Evolutionary conservation across 2,888 invertebrate genomes (phyloP).

Genomic region (Tridacna gigas): DNA sequence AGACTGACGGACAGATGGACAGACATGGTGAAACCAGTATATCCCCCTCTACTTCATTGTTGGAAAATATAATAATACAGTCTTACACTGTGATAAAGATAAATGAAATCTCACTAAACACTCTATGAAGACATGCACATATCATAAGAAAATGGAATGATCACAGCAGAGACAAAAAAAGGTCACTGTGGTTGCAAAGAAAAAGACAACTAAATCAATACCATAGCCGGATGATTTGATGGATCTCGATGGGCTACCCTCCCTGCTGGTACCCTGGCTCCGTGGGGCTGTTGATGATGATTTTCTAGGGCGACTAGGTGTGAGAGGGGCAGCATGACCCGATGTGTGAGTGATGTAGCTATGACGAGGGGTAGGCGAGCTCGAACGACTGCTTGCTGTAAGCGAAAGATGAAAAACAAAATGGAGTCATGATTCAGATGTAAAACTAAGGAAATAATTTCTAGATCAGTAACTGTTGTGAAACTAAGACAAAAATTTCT

Average conservation of each 20-base stretch:
- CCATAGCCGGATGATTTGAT: slow-evolving; percentile 64
- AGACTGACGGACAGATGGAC: no score
- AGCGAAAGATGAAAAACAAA: slow-evolving; percentile 37
- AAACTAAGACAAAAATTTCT: no score
- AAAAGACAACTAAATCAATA: slow-evolving; percentile 26
- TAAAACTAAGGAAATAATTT: neutral
- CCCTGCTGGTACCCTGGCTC: slow-evolving; percentile 85
- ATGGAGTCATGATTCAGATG: neutral
- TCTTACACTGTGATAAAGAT: no score
- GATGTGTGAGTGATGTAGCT: slow-evolving; percentile 89
- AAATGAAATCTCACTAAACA: no score
- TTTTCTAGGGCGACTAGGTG: slow-evolving; percentile 69
- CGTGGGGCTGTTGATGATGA: slow-evolving; percentile 78
- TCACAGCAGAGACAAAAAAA: no score
- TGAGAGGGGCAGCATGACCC: slow-evolving; percentile 70
- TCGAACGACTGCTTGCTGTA: slow-evolving; percentile 95
- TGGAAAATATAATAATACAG: no score
- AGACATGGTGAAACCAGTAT: no score
- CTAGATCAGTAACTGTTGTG: neutral
- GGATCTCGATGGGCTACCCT: slow-evolving; percentile 83
- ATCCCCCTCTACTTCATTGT: no score
- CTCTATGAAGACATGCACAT: no score
- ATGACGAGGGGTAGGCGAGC: slow-evolving; percentile 95
- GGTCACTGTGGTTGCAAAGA: neutral
- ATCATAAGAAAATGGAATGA: no score